Conservation (phyloP, 2,113 vertebrate genomes). For the Eclectus roratus region DNA sequence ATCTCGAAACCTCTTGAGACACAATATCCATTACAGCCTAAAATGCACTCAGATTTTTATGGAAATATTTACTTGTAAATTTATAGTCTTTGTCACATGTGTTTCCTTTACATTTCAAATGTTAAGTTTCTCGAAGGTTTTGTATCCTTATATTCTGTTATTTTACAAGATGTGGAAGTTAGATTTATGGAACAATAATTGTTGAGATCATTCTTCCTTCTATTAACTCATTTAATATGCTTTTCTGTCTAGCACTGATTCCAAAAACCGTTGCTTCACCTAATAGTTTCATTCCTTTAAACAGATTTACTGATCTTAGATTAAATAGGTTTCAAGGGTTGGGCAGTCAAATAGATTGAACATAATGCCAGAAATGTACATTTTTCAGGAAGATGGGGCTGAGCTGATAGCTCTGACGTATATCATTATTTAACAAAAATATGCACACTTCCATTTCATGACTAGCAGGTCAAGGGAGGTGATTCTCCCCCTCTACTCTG, state of each 20-base stretch:
- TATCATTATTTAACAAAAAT: not conserved
- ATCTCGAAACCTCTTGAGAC: not conserved
- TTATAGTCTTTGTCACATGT: not conserved
- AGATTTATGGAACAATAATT: slow-evolving; percentile 11
- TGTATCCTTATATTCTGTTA: not conserved
- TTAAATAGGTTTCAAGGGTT: not conserved
- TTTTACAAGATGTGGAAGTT: not conserved
- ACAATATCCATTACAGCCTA: not conserved
- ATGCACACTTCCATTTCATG: not conserved
- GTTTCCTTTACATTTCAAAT: not conserved
- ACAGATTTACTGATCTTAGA: not conserved
- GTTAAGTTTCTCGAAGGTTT: not conserved
- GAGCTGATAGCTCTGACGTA: not conserved
- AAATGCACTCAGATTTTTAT: not conserved
- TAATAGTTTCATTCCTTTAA: not conserved
- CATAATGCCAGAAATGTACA: slow-evolving; percentile 6
- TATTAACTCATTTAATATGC: not conserved
- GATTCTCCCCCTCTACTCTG: not conserved
- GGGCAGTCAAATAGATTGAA: not conserved
- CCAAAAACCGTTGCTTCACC: slow-evolving; percentile 13
- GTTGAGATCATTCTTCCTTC: slow-evolving; percentile 23
- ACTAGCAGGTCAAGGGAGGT: not conserved
- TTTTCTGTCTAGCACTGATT: slow-evolving; percentile 8
- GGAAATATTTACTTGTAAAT: slow-evolving; percentile 16
- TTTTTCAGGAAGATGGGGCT: not conserved